Conservation (phyloP, 2,888 invertebrate genomes). For the Tenthredo scrophulariae region DNA sequence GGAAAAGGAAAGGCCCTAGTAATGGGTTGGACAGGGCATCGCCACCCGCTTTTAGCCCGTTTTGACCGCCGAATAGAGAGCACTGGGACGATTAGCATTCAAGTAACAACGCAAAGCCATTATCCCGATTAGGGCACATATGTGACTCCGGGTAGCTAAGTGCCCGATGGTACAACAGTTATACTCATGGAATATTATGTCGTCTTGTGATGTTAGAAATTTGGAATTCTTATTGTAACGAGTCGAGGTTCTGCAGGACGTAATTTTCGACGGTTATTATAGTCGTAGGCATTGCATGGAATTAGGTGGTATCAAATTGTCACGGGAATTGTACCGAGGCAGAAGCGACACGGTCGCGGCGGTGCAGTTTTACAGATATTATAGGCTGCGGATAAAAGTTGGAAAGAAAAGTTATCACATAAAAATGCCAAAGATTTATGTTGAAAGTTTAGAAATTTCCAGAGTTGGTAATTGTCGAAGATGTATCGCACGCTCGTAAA, state of each 20-base stretch:
- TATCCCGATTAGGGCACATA: constrained; percentile 43
- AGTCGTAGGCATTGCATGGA: not conserved
- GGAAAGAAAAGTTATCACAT: constrained; percentile 68
- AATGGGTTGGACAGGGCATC: constrained; percentile 44
- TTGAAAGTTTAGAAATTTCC: constrained; percentile 67
- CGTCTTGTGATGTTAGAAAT: not conserved
- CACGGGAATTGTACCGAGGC: not conserved
- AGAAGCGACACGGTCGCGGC: not conserved
- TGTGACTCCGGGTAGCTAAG: constrained; percentile 14
- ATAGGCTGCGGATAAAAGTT: constrained; percentile 60
- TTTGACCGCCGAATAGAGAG: constrained; percentile 34
- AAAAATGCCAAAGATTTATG: constrained; percentile 73
- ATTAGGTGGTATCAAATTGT: constrained; percentile 40
- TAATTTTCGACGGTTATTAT: constrained; percentile 20
- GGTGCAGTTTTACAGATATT: constrained; percentile 58
- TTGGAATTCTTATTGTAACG: not conserved
- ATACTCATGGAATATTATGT: not conserved
- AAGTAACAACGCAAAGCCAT: constrained; percentile 46
- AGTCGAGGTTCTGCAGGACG: not conserved
- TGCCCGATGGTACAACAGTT: constrained; percentile 6
- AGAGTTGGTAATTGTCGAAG: constrained; percentile 70
- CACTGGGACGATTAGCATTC: constrained; percentile 42
- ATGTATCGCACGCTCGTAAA: constrained; percentile 67
- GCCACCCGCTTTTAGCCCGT: constrained; percentile 28
- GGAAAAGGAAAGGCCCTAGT: constrained; percentile 29